Evolutionary conservation across 1,140 invertebrate species (phyloP).

Genomic region (Sitophilus oryzae): DNA sequence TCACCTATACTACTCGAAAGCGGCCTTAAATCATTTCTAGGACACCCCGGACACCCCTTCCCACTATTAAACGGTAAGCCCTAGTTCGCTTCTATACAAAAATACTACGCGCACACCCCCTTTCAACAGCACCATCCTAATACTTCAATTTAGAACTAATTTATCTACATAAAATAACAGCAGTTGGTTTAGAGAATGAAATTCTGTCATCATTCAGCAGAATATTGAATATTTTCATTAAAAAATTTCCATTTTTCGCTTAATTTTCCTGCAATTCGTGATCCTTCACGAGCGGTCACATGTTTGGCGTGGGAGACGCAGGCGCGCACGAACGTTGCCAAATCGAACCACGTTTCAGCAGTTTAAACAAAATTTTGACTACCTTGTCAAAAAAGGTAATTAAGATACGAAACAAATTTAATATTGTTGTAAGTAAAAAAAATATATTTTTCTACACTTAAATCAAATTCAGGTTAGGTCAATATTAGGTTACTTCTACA

Average conservation of each 20-base stretch:
- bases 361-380: too few species aligned
- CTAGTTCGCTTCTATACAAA: neutral
- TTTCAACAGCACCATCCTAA: neutral
- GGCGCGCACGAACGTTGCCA: constrained; percentile 18
- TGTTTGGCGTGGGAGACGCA: constrained; percentile 18
- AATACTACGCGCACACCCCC: neutral
- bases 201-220: too few species aligned
- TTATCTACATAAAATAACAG: too few species aligned
- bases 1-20: constrained; percentile 44
- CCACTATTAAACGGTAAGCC: constrained; percentile 43
- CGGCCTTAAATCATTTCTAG: constrained; percentile 44
- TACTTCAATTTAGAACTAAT: neutral
- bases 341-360: too few species aligned
- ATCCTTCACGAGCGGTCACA: constrained; percentile 15
- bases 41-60: constrained; percentile 43
- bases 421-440: too few species aligned
- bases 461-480: too few species aligned
- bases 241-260: neutral
- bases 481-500: too few species aligned
- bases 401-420: too few species aligned
- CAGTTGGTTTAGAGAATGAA: too few species aligned
- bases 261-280: constrained; percentile 4
- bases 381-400: too few species aligned
- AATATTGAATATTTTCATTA: constrained; percentile 7
- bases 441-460: too few species aligned